Conservation (phyloP, 2,888 invertebrate genomes). For the Nymphalis polychloros region DNA sequence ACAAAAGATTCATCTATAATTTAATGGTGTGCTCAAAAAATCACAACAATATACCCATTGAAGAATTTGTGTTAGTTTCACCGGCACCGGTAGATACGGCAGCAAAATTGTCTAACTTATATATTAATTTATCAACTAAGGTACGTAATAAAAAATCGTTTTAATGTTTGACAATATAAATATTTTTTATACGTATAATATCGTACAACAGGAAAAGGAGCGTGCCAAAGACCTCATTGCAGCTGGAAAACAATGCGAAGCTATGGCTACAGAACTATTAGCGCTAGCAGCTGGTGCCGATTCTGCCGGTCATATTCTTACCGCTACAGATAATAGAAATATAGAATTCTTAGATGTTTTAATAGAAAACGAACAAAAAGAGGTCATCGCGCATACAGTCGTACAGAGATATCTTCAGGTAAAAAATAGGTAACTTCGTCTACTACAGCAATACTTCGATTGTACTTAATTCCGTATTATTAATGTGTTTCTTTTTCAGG, state of each 20-base stretch:
- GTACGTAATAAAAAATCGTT: constrained; percentile 54
- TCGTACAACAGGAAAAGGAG: constrained; percentile 91
- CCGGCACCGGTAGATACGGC: constrained; percentile 99
- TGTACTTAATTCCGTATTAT: constrained; percentile 22
- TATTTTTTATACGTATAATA: background rate
- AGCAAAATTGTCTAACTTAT: constrained; percentile 96
- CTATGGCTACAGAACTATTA: constrained; percentile 97
- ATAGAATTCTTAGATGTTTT: constrained; percentile 97
- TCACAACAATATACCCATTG: constrained; percentile 96
- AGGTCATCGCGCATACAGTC: constrained; percentile 97
- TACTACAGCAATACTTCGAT: constrained; percentile 41
- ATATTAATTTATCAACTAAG: constrained; percentile 93
- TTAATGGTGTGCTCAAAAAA: constrained; percentile 98
- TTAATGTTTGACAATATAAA: background rate
- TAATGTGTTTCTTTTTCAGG: constrained; percentile 80
- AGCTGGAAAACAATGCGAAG: constrained; percentile 97
- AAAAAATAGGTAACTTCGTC: constrained; percentile 83
- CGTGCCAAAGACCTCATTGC: constrained; percentile 97
- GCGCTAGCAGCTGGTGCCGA: constrained; percentile 96
- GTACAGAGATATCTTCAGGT: constrained; percentile 98
- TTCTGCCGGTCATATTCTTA: constrained; percentile 96
- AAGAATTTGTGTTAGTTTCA: constrained; percentile 98
- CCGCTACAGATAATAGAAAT: constrained; percentile 96
- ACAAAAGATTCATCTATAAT: constrained; percentile 98
- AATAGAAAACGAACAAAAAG: constrained; percentile 99